Percentiles rank a stretch among this genome's conserved stretches.
Conservation (phyloP, 2,888 invertebrate species). For the Pelosia muscerda region DNA sequence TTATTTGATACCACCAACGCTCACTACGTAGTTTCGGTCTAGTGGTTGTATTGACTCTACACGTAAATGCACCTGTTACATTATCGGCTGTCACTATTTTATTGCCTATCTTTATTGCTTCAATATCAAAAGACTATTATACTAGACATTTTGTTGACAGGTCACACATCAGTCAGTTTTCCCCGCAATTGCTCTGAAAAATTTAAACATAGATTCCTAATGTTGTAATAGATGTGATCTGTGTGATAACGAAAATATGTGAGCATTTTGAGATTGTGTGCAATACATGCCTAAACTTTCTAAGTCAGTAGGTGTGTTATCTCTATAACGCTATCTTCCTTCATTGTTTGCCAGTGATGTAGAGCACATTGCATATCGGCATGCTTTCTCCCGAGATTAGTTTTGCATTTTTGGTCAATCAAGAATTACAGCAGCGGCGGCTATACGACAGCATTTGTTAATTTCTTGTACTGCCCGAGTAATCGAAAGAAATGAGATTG, state of each 20-base stretch:
- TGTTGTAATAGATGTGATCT: slow-evolving; percentile 47
- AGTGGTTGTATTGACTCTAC: slow-evolving; percentile 49
- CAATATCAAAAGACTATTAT: slow-evolving; percentile 6
- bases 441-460: slow-evolving; percentile 69
- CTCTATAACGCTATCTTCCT: slow-evolving; percentile 58
- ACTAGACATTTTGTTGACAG: slow-evolving; percentile 19
- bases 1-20: slow-evolving; percentile 53
- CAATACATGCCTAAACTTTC: slow-evolving; percentile 40
- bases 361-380: slow-evolving; percentile 46
- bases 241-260: slow-evolving; percentile 51
- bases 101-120: not conserved
- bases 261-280: slow-evolving; percentile 43
- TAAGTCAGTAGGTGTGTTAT: slow-evolving; percentile 47
- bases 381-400: slow-evolving; percentile 70
- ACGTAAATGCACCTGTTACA: slow-evolving; percentile 29
- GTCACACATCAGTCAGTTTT: slow-evolving; percentile 26
- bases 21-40: slow-evolving; percentile 57
- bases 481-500: slow-evolving; percentile 79
- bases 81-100: slow-evolving; percentile 23
- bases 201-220: slow-evolving; percentile 28
- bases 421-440: slow-evolving; percentile 51
- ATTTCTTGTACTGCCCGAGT: slow-evolving; percentile 72
- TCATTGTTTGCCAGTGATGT: slow-evolving; percentile 67
- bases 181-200: slow-evolving; percentile 30
- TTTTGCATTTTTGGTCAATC: slow-evolving; percentile 65